Evolutionary conservation across 2,888 invertebrate genomes (phyloP), one percentile per base, ranked within the genome.

Genomic region (Temnothorax ravouxi): DNA sequence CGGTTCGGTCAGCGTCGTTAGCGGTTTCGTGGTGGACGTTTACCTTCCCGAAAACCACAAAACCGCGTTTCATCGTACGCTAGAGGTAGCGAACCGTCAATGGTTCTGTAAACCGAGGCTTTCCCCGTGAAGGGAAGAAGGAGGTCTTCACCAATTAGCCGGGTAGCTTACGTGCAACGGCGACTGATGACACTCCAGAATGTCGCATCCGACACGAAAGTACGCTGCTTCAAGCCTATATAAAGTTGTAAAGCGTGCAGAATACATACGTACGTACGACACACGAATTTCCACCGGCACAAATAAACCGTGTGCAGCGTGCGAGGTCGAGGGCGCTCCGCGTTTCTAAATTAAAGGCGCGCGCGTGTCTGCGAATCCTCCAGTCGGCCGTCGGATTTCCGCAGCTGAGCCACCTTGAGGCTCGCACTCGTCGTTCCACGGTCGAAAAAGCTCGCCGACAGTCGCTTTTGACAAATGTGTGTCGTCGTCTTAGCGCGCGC

Each of bases 331-430:
- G 94, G 93, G 94, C 93, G 93, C 91, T 92, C 89, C 90, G 91
- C 92, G 93, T 86, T 92, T 93, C 93, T 93, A 94, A 94, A 94
- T 94, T 94, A 93, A 94, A 94, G 93, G 93, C 94, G 93, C 93
- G 93, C 94, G 90, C 93, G 92, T n/a, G n/a, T 92, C 93, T 93
- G 92, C 90, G 91, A 92, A 93, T 90, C 91, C 93, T 93, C 93
- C 94, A 94, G 94, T 94, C 94, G 92, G 92, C 91, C 92, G 93
- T 91, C 90, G 91, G 93, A 92, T 94, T 93, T 93, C 92, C 91
- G 91, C 88, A 91, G 91, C 86, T 86, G 75, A 88, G 88, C 90
- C 84, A 83, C 90, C 83, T 74, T 62, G 76, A 84, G 77, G 62
- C 80, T 67, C 64, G 80, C 81, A 83, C 83, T 83, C 85, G 84